A percentile compares a stretch with the other conserved stretches of the same genome.
These are phyloP conservation scores for Setipinna tenuifilis DNA, from an alignment of 2,797 vertebrate genomes.

Conservation along the genomic window DNA sequence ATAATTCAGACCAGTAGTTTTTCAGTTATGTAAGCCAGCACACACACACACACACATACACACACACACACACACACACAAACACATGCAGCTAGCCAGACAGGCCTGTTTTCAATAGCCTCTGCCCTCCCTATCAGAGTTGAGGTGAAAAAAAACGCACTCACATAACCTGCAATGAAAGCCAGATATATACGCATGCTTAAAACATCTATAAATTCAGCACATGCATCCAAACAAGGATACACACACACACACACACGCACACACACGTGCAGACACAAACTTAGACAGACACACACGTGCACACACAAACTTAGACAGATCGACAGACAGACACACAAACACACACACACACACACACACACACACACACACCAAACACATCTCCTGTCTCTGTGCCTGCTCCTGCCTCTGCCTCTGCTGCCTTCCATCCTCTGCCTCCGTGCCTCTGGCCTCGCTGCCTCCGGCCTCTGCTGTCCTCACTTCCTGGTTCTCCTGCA, in stretches of 20 bases:
- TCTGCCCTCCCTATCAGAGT: no score
- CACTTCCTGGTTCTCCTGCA: constrained; percentile 1
- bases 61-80: no score
- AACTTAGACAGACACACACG: not conserved
- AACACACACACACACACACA: constrained; percentile 31
- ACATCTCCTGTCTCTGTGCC: no score
- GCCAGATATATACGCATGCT: not conserved
- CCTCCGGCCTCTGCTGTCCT: not conserved
- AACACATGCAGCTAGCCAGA: no score
- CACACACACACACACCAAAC: not conserved
- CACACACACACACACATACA: no score
- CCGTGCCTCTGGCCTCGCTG: not conserved
- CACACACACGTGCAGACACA: not conserved
- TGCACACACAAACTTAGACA: constrained; percentile 50
- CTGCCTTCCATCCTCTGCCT: not conserved
- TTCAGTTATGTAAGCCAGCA: no score
- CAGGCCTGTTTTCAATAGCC: no score
- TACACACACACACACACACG: not conserved
- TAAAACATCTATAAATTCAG: not conserved
- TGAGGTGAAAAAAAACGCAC: not conserved
- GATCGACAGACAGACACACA: constrained; percentile 53
- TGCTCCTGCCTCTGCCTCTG: not conserved
- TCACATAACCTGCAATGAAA: not conserved
- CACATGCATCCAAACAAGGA: not conserved
- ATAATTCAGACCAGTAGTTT: no score